phyloP scores from a whole-genome alignment of 2,888 invertebrate genomes.

The Scaptomyza polygonia region DNA sequence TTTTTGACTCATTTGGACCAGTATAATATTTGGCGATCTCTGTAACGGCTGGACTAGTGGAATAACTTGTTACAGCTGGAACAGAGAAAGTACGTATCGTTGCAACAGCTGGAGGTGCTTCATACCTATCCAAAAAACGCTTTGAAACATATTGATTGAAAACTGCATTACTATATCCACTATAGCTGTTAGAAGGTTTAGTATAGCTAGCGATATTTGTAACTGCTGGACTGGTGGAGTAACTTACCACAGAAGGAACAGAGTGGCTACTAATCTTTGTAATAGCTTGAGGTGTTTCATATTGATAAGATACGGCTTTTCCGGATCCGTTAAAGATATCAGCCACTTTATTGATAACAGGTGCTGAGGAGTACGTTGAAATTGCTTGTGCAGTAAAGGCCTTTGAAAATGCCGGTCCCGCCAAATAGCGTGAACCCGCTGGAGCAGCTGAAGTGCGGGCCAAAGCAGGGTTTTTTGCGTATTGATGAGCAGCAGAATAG shows the following conservation, averaged over 20 bases:
- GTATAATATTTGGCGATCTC: neutral
- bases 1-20: conserved; percentile 34
- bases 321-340: conserved; percentile 15
- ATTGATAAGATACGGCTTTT: conserved; percentile 58
- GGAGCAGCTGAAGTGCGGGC: conserved; percentile 28
- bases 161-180: conserved; percentile 30
- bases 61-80: conserved; percentile 46
- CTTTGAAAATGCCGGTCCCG: conserved; percentile 48
- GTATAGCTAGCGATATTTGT: conserved; percentile 67
- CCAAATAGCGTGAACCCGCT: conserved; percentile 67
- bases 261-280: conserved; percentile 54
- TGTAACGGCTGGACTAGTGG: conserved; percentile 38
- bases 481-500: conserved; percentile 36
- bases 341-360: conserved; percentile 32
- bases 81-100: conserved; percentile 55
- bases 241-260: conserved; percentile 47
- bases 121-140: conserved; percentile 53
- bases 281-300: conserved; percentile 40
- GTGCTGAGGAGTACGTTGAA: conserved; percentile 49
- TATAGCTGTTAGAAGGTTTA: conserved; percentile 19
- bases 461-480: conserved; percentile 4
- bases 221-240: conserved; percentile 49
- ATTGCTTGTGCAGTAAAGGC: conserved; percentile 51
- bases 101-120: conserved; percentile 36
- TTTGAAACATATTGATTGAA: conserved; percentile 69